A percentile compares a stretch with the other conserved stretches of the same genome.
Evolutionary conservation across 2,888 invertebrate genomes (phyloP).

Genomic region (Tetramorium bicarinatum): DNA sequence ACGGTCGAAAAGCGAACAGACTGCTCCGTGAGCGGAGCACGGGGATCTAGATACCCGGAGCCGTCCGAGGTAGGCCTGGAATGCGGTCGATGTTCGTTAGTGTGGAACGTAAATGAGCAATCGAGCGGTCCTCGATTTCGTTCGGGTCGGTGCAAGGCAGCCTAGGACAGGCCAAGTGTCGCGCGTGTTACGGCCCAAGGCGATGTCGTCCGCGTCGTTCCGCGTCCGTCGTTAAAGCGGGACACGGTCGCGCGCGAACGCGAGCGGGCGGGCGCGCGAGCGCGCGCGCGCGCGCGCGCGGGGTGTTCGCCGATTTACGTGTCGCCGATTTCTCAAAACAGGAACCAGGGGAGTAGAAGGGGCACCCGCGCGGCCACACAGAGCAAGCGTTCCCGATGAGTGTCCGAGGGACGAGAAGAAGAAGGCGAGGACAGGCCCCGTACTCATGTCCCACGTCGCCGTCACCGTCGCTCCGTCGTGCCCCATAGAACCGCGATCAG

Average conservation of each 20-base stretch:
- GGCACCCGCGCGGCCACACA: slow-evolving; percentile 1
- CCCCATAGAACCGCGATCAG: slow-evolving; percentile 2
- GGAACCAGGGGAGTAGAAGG: neutral
- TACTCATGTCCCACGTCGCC: slow-evolving; percentile 51
- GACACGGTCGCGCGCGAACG: neutral
- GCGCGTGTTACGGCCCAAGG: slow-evolving; percentile 35
- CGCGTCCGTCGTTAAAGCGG: neutral
- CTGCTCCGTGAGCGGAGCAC: neutral
- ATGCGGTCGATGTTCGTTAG: slow-evolving; percentile 71
- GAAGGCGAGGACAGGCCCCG: slow-evolving; percentile 63
- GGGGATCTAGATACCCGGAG: slow-evolving; percentile 6
- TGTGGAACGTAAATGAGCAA: slow-evolving; percentile 75
- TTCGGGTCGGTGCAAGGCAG: slow-evolving; percentile 66
- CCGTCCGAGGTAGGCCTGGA: slow-evolving; percentile 67
- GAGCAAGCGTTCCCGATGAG: slow-evolving; percentile 78
- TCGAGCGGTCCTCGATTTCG: slow-evolving; percentile 72
- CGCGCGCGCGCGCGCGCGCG: neutral
- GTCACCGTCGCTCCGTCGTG: slow-evolving; percentile 5
- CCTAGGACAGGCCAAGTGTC: slow-evolving; percentile 57
- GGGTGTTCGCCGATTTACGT: neutral
- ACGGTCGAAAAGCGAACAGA: neutral
- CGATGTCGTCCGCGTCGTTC: slow-evolving; percentile 44
- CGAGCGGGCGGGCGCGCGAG: neutral
- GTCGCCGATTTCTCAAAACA: neutral
- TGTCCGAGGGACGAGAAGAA: slow-evolving; percentile 79